phyloP scores from a whole-genome alignment of 2,888 invertebrate genomes.

The Rhagonycha lutea region DNA sequence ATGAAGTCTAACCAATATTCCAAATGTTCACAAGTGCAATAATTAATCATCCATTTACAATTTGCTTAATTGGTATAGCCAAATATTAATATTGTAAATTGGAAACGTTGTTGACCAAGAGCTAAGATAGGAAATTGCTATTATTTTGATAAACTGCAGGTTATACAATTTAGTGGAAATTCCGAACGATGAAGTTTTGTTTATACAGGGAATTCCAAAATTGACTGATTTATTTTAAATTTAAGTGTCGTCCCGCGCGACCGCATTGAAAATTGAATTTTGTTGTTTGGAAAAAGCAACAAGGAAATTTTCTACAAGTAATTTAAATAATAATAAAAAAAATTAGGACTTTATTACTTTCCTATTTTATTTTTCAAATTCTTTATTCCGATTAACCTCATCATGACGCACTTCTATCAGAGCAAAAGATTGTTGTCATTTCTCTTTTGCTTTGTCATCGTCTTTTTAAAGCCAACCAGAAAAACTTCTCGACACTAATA shows the following conservation, averaged over 20 bases:
- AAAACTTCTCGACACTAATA: constrained; percentile 1
- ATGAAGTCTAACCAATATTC: not conserved
- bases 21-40: not conserved
- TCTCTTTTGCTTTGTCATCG: constrained; percentile 3
- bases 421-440: not conserved
- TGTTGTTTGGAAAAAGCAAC: not conserved
- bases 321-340: not conserved
- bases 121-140: not conserved
- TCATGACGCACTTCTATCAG: not conserved
- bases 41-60: not conserved
- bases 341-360: not conserved
- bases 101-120: not conserved
- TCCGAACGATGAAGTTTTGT: not conserved
- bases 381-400: constrained; percentile 1
- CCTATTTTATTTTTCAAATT: not conserved
- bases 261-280: too few relatives aligned
- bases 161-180: not conserved
- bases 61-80: not conserved
- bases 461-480: not conserved
- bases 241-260: not conserved
- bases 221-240: not conserved
- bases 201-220: not conserved
- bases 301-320: not conserved
- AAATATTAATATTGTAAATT: not conserved
- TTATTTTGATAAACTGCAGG: not conserved